Evolutionary conservation across 1,140 invertebrate species (phyloP), one percentile per base, ranked within the genome.

Genomic region (Asbolus verrucosus): DNA sequence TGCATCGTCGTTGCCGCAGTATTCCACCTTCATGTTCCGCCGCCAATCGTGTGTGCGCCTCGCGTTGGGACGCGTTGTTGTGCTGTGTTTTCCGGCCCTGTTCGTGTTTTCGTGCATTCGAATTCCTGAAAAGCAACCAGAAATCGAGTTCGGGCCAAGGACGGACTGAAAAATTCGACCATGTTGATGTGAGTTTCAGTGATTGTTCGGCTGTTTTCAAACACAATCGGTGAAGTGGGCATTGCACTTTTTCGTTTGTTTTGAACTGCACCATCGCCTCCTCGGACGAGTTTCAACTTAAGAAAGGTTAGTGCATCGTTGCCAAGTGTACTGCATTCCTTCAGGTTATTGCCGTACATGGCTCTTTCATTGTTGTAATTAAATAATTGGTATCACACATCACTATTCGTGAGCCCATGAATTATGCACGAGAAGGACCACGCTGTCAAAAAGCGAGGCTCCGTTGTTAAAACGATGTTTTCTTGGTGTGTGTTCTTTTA

Each of bases 271-370:
- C 46, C 46, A 11, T 54, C 19, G 46, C 46, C 46, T 54, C 46
- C 46, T 54, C 21, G 61, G 61, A 63, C 39, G 33, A 15, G 33
- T 41, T 62, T 41, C 46, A 27, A n/a, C 13, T 6, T 9, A 15
- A 62, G 31, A 38, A 38, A 63, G 61, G 61, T 63, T 63, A 63
- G 61, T 63, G 61, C 61, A 15, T 41, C 39, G 61, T 63, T 63
- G 61, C 61, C 61, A 63, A 39, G 39, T 63, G n/a, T 27, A 16
- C 9, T 36, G 36, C 33, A 38, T 41, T 63, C 33, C 21, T 14
- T 11, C 33, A 14, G 31, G 27, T 11, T 62, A 18, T 61, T 6
- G 24, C 8, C 11, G 46, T 54, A n/a, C n/a, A n/a, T n/a, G n/a
- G n/a, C n/a, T n/a, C n/a, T n/a, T n/a, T n/a, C n/a, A n/a, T n/a